These are phyloP conservation scores for Amyelois transitella DNA, from an alignment of 1,140 invertebrate genomes.

Conservation along the genomic window DNA sequence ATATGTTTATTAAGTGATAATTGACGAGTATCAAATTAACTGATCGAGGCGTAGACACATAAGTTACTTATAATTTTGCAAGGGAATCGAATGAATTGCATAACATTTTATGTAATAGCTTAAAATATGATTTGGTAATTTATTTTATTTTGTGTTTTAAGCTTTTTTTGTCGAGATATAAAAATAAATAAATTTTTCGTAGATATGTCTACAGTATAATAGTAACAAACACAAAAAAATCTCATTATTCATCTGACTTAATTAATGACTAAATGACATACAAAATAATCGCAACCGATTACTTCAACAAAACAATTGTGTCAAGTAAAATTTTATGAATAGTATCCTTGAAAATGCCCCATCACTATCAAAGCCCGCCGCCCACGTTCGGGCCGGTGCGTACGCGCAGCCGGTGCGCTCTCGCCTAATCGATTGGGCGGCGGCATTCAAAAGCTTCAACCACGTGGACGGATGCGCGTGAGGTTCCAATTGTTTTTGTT, in stretches of 20 bases:
- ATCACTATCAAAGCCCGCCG: slow-evolving; percentile 26
- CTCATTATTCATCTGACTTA: too few species aligned
- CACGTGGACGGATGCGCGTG: background rate
- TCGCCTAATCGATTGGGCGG: slow-evolving; percentile 20
- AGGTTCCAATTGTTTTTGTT: background rate
- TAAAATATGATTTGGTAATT: background rate
- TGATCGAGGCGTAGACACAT: background rate
- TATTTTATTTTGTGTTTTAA: too few species aligned
- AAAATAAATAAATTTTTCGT: too few species aligned
- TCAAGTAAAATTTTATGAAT: too few species aligned
- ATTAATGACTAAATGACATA: too few species aligned
- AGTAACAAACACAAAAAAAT: too few species aligned
- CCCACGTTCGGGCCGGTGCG: slow-evolving; percentile 5
- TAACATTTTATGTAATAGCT: background rate
- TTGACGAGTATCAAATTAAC: background rate
- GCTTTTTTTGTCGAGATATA: too few species aligned
- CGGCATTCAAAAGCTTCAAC: slow-evolving; percentile 5
- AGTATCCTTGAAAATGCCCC: too few species aligned
- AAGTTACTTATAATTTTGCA: background rate
- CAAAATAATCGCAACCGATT: too few species aligned
- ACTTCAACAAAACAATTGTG: too few species aligned
- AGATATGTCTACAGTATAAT: too few species aligned
- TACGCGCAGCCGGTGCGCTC: slow-evolving; percentile 11
- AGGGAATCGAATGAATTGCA: background rate
- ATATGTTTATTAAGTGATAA: background rate